Conservation (phyloP, 2,113 vertebrate species). For the Neolamprologus ventralis region DNA sequence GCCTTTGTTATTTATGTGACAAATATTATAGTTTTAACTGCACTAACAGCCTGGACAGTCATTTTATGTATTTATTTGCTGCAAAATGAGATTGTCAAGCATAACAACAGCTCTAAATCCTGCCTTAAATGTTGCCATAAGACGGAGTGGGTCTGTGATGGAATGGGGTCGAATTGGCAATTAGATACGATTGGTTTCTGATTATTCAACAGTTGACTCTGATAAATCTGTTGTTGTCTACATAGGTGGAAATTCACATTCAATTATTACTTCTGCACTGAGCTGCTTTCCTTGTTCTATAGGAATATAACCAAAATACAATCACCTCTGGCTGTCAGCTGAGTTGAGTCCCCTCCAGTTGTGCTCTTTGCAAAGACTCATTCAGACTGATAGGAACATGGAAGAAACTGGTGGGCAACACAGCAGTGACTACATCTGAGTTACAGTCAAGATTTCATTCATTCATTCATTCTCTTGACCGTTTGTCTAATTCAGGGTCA, state of each 20-base stretch:
- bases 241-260: background rate
- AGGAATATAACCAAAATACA: background rate
- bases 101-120: background rate
- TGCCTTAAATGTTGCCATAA: background rate
- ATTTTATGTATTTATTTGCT: background rate
- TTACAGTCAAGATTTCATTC: background rate
- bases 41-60: background rate
- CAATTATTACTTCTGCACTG: background rate
- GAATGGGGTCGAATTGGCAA: accelerated
- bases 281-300: background rate
- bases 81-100: background rate
- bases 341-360: background rate
- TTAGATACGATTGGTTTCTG: background rate
- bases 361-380: background rate
- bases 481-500: background rate
- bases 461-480: background rate
- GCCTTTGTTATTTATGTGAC: background rate
- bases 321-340: background rate
- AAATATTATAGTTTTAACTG: background rate
- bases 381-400: background rate
- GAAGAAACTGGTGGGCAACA: background rate
- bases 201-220: background rate
- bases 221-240: background rate
- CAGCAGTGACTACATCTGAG: background rate
- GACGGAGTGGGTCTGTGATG: background rate